phyloP scores from a whole-genome alignment of 2,888 invertebrate genomes.

The Busseola fusca region DNA sequence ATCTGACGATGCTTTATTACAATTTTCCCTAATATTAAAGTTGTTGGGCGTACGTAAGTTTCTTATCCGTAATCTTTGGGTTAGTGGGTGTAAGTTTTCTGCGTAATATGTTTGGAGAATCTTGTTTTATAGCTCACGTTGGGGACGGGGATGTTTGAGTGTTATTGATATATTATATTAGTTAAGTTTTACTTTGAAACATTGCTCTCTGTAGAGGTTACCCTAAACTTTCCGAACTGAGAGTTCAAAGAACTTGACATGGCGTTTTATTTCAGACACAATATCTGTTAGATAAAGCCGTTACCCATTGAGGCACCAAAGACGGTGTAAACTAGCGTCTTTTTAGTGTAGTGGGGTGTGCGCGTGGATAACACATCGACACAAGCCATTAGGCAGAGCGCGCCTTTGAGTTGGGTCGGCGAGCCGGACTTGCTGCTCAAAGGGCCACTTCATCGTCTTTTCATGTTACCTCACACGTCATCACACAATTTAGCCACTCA shows the following conservation, averaged over 20 bases:
- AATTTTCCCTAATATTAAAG: conserved; percentile 63
- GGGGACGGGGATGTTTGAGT: conserved; percentile 36
- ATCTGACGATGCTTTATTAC: conserved; percentile 66
- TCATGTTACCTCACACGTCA: conserved; percentile 76
- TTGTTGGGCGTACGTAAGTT: conserved; percentile 53
- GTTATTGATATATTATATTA: conserved; percentile 52
- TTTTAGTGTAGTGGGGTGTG: conserved; percentile 63
- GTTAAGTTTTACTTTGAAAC: conserved; percentile 42
- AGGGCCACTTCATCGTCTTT: conserved; percentile 79
- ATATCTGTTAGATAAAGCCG: conserved; percentile 53
- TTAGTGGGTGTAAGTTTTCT: conserved; percentile 60
- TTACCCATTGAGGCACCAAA: conserved; percentile 60
- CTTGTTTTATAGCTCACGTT: conserved; percentile 48
- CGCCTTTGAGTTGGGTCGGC: conserved; percentile 80
- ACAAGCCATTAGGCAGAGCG: conserved; percentile 77
- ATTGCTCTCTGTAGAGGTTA: conserved; percentile 31
- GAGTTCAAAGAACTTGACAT: conserved; percentile 40
- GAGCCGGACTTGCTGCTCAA: conserved; percentile 72
- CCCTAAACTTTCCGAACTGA: conserved; percentile 30
- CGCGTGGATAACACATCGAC: conserved; percentile 74
- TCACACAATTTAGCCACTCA: conserved; percentile 73
- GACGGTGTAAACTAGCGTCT: conserved; percentile 58
- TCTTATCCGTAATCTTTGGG: conserved; percentile 59
- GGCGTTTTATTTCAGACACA: conserved; percentile 39
- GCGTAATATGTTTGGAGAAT: conserved; percentile 54